A percentile compares a stretch with the other conserved stretches of the same genome.
phyloP scores from a whole-genome alignment of 35 echinoderm and acorn worm species.

The Chiridota heheva region DNA sequence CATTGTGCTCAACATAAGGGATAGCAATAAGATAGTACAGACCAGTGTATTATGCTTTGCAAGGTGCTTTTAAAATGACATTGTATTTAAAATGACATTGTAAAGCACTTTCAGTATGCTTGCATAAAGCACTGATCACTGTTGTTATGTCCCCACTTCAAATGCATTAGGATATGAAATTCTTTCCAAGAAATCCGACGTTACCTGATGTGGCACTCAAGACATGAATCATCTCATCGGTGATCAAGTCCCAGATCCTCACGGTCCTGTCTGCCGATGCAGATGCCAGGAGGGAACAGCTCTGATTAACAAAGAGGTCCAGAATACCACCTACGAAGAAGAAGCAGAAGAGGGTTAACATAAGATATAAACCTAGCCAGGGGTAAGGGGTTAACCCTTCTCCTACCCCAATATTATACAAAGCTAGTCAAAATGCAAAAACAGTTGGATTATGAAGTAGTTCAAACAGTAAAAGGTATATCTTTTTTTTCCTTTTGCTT shows the following conservation, averaged over 20 bases:
- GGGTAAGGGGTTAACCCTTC: neutral
- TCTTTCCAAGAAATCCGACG: neutral
- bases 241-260: slow-evolving; percentile 73
- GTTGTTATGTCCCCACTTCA: neutral
- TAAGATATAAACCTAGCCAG: neutral
- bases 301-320: slow-evolving; percentile 50
- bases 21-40: too few relatives aligned
- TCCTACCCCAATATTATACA: neutral
- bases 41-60: too few relatives aligned
- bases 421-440: neutral
- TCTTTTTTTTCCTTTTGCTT: neutral
- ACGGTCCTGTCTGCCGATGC: slow-evolving; percentile 69
- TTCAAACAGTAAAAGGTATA: neutral
- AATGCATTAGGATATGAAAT: neutral
- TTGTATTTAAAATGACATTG: too few relatives aligned
- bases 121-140: too few relatives aligned
- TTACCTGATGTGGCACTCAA: slow-evolving; percentile 41
- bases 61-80: too few relatives aligned
- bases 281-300: slow-evolving; percentile 51
- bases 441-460: neutral
- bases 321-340: slow-evolving; percentile 64
- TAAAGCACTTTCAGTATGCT: too few relatives aligned
- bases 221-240: slow-evolving; percentile 65
- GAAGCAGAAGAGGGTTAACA: neutral
- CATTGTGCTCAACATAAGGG: too few relatives aligned